Evolutionary conservation across 2,888 invertebrate species (phyloP), one percentile per base, ranked within the genome.

Genomic region (Agonopterix alstromeriana): DNA sequence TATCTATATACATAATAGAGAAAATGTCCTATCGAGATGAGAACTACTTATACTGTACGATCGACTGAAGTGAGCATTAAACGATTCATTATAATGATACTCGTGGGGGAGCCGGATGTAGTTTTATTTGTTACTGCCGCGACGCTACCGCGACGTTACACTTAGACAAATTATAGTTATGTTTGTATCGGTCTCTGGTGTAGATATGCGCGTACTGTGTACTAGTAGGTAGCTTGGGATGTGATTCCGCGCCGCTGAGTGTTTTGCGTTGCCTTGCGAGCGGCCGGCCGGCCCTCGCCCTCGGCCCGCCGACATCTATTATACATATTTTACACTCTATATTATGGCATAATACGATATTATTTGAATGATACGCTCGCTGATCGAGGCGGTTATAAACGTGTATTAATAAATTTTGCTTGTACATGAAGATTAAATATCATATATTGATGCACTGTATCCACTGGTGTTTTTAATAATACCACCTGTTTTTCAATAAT

Each of bases 351-450:
- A 90, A 82, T 83, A 84, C 75, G 77, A 80, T 80, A 76, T 81
- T 77, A 72, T 81, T 81, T 80, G 62, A 62, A 73, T 73, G 65
- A 27, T 27, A 27, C 70, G 74, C 76, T 77, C 77, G 80, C 70
- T 61, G 62, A 69, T 64, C 69, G 73, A 75, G 73, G 61, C 72
- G 70, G 81, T 73, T 77, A 79, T 78, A 71, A 82, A 83, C 77
- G 83, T 86, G 87, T 88, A 88, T 83, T 91, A 89, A 91, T 91
- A 90, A 91, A 91, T 82, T 27, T 91, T 91, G 92, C 92, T 92
- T 92, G 92, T 92, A 92, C 91, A 92, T 92, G 92, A 92, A 92
- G 90, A 92, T 92, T 92, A 91, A 91, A 92, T 92, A 92, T 91
- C 90, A 90, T 92, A 92, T 92, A 92, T 92, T 92, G 92, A 92